Evolutionary conservation across 2,797 vertebrate species (phyloP).

Genomic region (Nannoperca australis): DNA sequence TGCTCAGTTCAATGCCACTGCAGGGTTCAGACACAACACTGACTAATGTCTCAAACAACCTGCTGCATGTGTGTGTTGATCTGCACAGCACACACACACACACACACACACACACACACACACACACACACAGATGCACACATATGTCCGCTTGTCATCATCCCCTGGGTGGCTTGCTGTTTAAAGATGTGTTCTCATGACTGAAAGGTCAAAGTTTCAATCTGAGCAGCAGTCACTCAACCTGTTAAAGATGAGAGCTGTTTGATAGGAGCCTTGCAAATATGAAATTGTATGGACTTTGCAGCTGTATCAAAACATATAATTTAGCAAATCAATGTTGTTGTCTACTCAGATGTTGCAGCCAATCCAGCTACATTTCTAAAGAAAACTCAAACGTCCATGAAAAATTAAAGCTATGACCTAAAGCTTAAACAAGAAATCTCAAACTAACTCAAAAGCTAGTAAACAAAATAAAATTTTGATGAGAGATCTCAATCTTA

Average conservation of each 20-base stretch:
- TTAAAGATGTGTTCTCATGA: slow-evolving; percentile 58
- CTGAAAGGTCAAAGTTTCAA: slow-evolving; percentile 59
- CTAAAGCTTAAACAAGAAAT: neutral
- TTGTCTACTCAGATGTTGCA: neutral
- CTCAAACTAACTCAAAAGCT: slow-evolving; percentile 5
- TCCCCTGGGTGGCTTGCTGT: slow-evolving; percentile 55
- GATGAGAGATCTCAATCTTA: slow-evolving; percentile 43
- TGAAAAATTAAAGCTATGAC: neutral
- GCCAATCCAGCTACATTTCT: too few relatives aligned
- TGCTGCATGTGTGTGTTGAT: slow-evolving; percentile 30
- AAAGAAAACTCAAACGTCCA: neutral
- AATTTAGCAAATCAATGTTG: too few relatives aligned
- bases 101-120: too few relatives aligned
- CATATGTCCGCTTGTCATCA: slow-evolving; percentile 51
- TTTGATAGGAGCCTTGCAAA: neutral
- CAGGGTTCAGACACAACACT: slow-evolving; percentile 22
- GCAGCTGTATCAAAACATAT: neutral
- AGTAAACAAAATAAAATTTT: neutral
- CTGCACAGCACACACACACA: slow-evolving; percentile 5
- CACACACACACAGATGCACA: slow-evolving; percentile 16
- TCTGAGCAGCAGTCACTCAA: slow-evolving; percentile 23
- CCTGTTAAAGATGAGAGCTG: slow-evolving; percentile 19
- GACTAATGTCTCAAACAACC: slow-evolving; percentile 59
- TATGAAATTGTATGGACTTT: neutral
- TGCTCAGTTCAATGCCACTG: neutral